Conservation (phyloP, 2,113 vertebrate species). For the Charadrius vociferus region DNA sequence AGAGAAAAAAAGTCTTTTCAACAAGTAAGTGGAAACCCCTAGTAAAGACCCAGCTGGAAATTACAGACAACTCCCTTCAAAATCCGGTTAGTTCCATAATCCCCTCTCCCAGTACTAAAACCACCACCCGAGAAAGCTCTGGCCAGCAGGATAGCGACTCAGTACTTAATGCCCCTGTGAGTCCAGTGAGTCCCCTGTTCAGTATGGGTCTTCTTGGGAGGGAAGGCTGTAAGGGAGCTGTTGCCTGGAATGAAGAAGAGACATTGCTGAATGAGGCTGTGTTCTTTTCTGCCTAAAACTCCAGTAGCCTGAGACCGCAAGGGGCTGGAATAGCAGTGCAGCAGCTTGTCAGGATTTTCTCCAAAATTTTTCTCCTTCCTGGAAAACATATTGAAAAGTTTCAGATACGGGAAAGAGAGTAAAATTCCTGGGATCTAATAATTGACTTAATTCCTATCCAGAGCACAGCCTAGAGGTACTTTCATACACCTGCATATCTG, state of each 20-base stretch:
- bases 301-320: neutral
- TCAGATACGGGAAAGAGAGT: neutral
- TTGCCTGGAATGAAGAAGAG: neutral
- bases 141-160: neutral
- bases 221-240: neutral
- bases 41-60: neutral
- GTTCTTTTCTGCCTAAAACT: neutral
- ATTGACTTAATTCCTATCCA: neutral
- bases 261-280: neutral
- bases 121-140: neutral
- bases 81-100: neutral
- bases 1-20: neutral
- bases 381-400: neutral
- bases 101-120: neutral
- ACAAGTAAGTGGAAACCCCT: neutral
- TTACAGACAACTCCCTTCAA: neutral
- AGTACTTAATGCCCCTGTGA: neutral
- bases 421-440: neutral
- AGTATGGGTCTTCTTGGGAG: neutral
- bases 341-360: neutral
- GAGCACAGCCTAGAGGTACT: neutral
- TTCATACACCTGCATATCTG: neutral
- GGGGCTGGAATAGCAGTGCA: neutral
- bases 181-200: neutral
- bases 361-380: neutral